Percentiles rank a stretch among this genome's conserved stretches.
Evolutionary conservation across 2,888 invertebrate species (phyloP).

Genomic region (Trichopria drosophilae): DNA sequence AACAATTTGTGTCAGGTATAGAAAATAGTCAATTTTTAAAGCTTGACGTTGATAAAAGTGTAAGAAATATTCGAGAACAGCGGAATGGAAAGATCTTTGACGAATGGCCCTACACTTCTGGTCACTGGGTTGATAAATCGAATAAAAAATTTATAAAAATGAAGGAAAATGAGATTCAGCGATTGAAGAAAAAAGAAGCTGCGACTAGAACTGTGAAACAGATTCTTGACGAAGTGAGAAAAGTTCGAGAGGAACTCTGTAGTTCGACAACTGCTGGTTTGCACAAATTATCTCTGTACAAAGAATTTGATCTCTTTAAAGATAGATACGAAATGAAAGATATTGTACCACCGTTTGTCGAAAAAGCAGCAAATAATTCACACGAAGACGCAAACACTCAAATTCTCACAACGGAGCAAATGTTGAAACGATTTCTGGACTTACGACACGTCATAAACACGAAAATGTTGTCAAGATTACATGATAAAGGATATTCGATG

Average conservation of each 20-base stretch:
- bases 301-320: too few species aligned
- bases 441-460: conserved; percentile 31
- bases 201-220: conserved; percentile 17
- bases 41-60: too few species aligned
- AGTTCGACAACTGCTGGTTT: too few species aligned
- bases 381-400: conserved; percentile 25
- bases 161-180: background rate
- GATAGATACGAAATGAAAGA: background rate
- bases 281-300: too few species aligned
- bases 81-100: conserved; percentile 27
- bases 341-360: conserved; percentile 29
- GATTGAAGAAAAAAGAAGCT: too few species aligned
- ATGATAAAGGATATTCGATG: conserved; percentile 33
- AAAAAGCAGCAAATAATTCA: conserved; percentile 18
- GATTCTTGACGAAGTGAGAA: conserved; percentile 23
- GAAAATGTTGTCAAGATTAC: conserved; percentile 34
- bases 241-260: conserved; percentile 21
- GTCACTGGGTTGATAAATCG: background rate
- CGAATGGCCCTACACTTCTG: conserved; percentile 29
- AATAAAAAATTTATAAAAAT: background rate
- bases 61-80: too few species aligned
- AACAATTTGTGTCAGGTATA: too few species aligned
- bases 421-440: conserved; percentile 33
- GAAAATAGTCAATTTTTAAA: too few species aligned
- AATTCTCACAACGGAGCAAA: conserved; percentile 33